Evolutionary conservation across 2,113 vertebrate genomes (phyloP).

Genomic region (Potamarius usumacintae): DNA sequence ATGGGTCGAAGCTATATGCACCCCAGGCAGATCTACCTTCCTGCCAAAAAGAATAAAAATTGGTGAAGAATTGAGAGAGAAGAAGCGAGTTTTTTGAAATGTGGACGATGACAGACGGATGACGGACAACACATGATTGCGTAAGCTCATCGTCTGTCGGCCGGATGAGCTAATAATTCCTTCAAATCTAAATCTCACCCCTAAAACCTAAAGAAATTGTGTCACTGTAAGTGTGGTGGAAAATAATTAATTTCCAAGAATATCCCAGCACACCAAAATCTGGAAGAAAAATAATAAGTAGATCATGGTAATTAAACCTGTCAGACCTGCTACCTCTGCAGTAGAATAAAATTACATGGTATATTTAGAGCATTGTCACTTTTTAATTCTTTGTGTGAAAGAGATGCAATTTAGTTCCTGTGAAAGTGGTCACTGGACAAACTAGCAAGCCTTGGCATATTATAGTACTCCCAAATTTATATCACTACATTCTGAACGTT

Average conservation of each 20-base stretch:
- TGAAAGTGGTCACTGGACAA: not conserved
- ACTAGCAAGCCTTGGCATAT: too few species aligned
- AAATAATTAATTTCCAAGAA: not conserved
- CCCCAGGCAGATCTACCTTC: too few species aligned
- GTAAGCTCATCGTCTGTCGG: too few species aligned
- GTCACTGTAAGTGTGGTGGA: not conserved
- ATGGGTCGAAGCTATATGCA: too few species aligned
- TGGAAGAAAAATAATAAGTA: not conserved
- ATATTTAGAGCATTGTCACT: not conserved
- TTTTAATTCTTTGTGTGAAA: not conserved
- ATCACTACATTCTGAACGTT: not conserved
- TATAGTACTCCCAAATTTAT: not conserved
- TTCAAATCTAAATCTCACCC: not conserved
- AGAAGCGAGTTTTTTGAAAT: too few species aligned
- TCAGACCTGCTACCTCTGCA: constrained; percentile 1
- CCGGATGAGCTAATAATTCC: not conserved
- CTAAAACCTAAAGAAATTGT: not conserved
- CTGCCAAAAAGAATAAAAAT: too few species aligned
- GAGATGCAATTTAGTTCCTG: not conserved
- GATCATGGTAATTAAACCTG: constrained; percentile 13
- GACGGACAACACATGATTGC: too few species aligned
- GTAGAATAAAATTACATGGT: not conserved
- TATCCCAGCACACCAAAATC: not conserved
- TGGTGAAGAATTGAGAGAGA: too few species aligned
- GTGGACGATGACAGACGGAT: too few species aligned